These are phyloP conservation scores for Drosophila rubida DNA, from an alignment of 2,888 invertebrate species.

Conservation along the genomic window DNA sequence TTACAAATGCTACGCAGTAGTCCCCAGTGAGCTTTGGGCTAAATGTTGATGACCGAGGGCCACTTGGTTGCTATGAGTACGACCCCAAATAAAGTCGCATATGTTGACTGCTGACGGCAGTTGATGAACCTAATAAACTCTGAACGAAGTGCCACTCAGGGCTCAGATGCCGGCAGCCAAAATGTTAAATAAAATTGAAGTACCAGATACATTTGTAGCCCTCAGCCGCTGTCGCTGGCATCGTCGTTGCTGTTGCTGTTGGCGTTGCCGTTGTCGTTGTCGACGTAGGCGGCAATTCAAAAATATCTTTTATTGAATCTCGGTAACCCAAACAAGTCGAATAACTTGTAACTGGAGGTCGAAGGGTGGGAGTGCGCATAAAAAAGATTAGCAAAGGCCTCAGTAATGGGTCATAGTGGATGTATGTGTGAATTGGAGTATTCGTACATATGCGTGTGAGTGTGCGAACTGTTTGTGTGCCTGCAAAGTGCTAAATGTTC, in stretches of 20 bases:
- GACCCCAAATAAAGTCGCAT: slow-evolving; percentile 64
- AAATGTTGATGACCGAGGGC: slow-evolving; percentile 27
- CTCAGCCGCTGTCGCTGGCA: slow-evolving; percentile 24
- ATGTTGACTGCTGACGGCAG: slow-evolving; percentile 66
- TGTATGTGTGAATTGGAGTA: slow-evolving; percentile 17
- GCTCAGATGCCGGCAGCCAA: slow-evolving; percentile 49
- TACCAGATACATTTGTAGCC: slow-evolving; percentile 47
- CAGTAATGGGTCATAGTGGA: slow-evolving; percentile 64
- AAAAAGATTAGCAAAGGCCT: slow-evolving; percentile 66
- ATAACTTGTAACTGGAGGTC: slow-evolving; percentile 24
- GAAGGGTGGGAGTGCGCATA: slow-evolving; percentile 38
- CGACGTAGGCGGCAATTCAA: slow-evolving; percentile 51
- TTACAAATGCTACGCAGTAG: background rate
- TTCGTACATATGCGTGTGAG: slow-evolving; percentile 2
- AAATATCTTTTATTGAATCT: slow-evolving; percentile 76
- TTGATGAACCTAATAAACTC: slow-evolving; percentile 74
- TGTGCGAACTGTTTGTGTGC: slow-evolving; percentile 4
- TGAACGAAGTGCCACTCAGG: slow-evolving; percentile 65
- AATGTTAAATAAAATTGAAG: slow-evolving; percentile 75
- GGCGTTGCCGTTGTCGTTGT: slow-evolving; percentile 8
- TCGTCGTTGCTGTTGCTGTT: slow-evolving; percentile 3
- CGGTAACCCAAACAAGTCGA: slow-evolving; percentile 46
- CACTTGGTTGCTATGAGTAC: slow-evolving; percentile 50
- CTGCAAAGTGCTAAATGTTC: slow-evolving; percentile 14
- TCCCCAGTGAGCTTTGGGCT: slow-evolving; percentile 8